phyloP scores from a whole-genome alignment of 1,140 invertebrate genomes.

The Drosophila trapezifrons region DNA sequence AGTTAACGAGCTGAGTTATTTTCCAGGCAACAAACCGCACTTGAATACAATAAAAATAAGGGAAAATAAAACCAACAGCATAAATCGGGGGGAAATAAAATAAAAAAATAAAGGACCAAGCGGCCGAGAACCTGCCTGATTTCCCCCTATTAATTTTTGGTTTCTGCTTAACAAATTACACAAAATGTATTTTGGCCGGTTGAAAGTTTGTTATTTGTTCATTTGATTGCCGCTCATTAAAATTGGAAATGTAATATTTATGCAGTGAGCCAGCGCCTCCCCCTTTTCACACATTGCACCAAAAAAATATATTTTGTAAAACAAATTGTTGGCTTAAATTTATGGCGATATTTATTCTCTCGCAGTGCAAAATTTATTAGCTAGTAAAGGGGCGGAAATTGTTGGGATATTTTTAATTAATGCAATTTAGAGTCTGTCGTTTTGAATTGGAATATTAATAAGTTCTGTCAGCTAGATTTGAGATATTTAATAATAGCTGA shows the following conservation, averaged over 20 bases:
- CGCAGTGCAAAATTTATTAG: neutral
- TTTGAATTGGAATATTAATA: too few relatives aligned
- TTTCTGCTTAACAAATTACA: conserved; percentile 70
- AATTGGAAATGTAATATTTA: conserved; percentile 73
- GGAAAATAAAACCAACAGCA: conserved; percentile 25
- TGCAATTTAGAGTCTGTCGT: too few relatives aligned
- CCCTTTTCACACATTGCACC: neutral
- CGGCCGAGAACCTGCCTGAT: neutral
- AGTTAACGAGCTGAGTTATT: conserved; percentile 81
- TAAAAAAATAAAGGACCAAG: conserved; percentile 5
- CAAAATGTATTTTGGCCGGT: conserved; percentile 43
- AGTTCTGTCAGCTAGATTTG: neutral
- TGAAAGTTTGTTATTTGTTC: conserved; percentile 62
- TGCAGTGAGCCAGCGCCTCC: conserved; percentile 1
- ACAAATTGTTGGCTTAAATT: conserved; percentile 10
- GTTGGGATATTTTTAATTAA: neutral
- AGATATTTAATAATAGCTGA: neutral
- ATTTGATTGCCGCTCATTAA: conserved; percentile 74
- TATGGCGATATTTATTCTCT: too few relatives aligned
- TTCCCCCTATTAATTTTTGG: conserved; percentile 50
- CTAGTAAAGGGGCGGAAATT: neutral
- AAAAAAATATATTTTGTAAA: conserved; percentile 12
- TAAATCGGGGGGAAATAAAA: conserved; percentile 45
- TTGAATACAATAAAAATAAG: conserved; percentile 69
- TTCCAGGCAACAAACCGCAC: conserved; percentile 74